phyloP scores from a whole-genome alignment of 2,888 invertebrate species.

The Exephanes ischioxanthus region DNA sequence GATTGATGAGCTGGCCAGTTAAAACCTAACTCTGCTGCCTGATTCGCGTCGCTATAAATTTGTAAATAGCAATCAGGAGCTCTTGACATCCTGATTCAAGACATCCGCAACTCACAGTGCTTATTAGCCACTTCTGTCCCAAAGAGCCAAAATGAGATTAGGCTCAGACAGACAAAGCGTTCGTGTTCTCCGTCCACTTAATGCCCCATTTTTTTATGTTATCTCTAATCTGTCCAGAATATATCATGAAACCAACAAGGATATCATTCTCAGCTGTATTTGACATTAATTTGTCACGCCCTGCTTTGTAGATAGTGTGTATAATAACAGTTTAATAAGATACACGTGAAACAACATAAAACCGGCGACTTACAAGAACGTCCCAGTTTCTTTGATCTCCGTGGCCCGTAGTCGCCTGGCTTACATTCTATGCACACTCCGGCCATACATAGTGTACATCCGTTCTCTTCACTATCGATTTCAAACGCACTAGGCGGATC shows the following conservation, averaged over 20 bases:
- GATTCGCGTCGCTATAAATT: background rate
- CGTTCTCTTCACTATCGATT: constrained; percentile 77
- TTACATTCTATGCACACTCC: constrained; percentile 1
- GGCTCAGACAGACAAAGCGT: constrained; percentile 10
- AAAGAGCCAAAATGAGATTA: constrained; percentile 11
- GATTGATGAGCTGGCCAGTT: constrained; percentile 59
- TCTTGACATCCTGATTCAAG: no score
- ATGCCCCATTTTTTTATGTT: constrained; percentile 35
- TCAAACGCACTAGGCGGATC: constrained; percentile 67
- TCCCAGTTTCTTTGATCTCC: constrained; percentile 57
- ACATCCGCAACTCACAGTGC: background rate
- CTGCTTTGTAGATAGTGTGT: constrained; percentile 53
- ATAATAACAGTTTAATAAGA: constrained; percentile 26
- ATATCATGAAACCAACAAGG: constrained; percentile 26
- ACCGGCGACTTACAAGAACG: constrained; percentile 22
- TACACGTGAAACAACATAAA: constrained; percentile 35
- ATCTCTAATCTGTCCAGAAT: background rate
- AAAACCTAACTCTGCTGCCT: background rate
- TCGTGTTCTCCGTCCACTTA: background rate
- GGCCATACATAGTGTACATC: constrained; percentile 29
- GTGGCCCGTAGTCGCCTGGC: constrained; percentile 33
- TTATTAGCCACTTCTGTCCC: constrained; percentile 21
- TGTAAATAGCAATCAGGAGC: constrained; percentile 16
- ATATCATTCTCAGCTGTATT: constrained; percentile 41
- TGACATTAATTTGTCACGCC: constrained; percentile 66